Conservation (phyloP, 2,113 vertebrate genomes). For the Pluvialis apricaria region DNA sequence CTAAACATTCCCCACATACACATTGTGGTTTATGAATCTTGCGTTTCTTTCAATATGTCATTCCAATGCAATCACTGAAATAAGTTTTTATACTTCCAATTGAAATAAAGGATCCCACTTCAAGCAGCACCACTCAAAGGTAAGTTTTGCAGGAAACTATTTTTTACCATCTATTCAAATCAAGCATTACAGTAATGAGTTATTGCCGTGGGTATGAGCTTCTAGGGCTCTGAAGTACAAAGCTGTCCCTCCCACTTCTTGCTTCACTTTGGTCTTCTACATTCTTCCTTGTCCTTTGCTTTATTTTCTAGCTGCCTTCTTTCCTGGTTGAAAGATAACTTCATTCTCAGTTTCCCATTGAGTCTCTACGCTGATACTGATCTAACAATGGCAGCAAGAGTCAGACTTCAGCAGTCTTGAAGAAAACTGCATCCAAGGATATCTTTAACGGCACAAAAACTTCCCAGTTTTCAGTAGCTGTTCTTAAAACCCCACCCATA, state of each 20-base stretch:
- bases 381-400: not conserved
- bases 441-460: not conserved
- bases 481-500: not conserved
- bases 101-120: not conserved
- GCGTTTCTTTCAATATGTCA: not conserved
- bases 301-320: not conserved
- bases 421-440: not conserved
- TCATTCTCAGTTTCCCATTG: not conserved
- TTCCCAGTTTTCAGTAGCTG: not conserved
- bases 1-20: not conserved
- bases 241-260: not conserved
- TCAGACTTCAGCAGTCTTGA: not conserved
- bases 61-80: not conserved
- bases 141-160: not conserved
- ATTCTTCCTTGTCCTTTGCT: not conserved
- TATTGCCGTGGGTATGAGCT: not conserved
- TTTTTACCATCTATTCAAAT: not conserved
- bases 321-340: not conserved
- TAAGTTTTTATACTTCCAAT: not conserved
- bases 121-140: not conserved
- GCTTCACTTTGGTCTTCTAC: not conserved
- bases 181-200: not conserved
- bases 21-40: not conserved
- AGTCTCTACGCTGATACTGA: fast-evolving
- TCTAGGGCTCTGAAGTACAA: not conserved